These are phyloP conservation scores for Conus betulinus DNA, from an alignment of 1,140 invertebrate species.

Conservation along the genomic window DNA sequence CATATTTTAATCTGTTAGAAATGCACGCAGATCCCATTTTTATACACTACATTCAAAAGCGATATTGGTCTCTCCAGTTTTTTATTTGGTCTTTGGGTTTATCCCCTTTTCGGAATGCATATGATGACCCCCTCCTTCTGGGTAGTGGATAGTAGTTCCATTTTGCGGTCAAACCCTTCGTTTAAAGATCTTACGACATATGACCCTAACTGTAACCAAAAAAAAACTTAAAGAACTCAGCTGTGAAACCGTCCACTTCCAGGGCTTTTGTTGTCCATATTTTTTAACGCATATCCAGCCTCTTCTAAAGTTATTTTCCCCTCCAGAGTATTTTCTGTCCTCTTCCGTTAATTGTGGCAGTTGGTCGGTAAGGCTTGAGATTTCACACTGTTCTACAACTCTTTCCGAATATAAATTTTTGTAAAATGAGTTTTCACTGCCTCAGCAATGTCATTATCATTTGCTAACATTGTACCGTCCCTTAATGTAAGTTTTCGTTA, in stretches of 20 bases:
- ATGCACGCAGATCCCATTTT: not conserved
- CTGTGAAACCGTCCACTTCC: not conserved
- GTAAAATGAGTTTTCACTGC: not conserved
- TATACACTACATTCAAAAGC: not conserved
- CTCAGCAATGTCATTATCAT: not conserved
- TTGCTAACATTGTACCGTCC: not conserved
- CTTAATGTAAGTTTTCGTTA: not conserved
- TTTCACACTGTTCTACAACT: not conserved
- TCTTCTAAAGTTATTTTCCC: not conserved
- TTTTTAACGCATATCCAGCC: not conserved
- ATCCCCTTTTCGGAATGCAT: not conserved
- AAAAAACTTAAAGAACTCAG: not conserved
- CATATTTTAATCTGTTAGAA: not conserved
- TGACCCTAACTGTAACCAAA: not conserved
- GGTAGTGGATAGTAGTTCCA: not conserved
- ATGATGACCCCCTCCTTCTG: not conserved
- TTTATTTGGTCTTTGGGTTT: not conserved
- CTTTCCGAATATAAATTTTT: not conserved
- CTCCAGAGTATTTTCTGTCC: not conserved
- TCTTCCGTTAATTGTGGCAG: not conserved
- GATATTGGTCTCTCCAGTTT: not conserved
- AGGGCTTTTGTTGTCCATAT: conserved; percentile 3
- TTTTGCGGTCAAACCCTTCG: not conserved
- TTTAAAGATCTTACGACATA: not conserved
- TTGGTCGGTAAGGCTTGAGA: not conserved